Evolutionary conservation across 2,888 invertebrate species (phyloP), one percentile per base, ranked within the genome.

Genomic region (Mesoligia furuncula): DNA sequence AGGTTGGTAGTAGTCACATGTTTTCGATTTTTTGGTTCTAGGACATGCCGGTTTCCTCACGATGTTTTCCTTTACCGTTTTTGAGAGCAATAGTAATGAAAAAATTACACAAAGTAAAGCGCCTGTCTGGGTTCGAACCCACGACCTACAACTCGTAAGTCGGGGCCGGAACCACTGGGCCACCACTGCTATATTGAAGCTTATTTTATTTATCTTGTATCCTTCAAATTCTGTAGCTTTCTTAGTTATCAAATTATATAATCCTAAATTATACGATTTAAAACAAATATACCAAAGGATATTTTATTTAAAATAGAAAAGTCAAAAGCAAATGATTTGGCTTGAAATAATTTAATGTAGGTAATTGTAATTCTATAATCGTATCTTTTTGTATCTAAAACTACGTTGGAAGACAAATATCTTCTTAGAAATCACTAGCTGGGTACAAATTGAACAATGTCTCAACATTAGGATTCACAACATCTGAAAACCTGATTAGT

Each of bases 381-480:
- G 42, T 75, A 31, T 62, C 36, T 72, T 70, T 71, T 62, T 57
- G n/a, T 79, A 73, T 70, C 39, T 31, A 68, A 65, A 69, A 45
- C 36, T 77, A 62, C 64, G 42, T 31, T 51, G 65, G 36, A 66
- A 54, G 54, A 69, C 57, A 57, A 42, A 45, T 77, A 78, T 83
- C 66, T 66, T 83, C 54, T 61, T 31, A 59, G 54, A 20, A 64
- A 69, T 85, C 65, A 45, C 36, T 72, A 51, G 24, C 9, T 79
- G 65, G 20, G 65, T 70, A 75, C 62, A 82, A 81, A 75, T 73
- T 67, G n/a, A 51, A 62, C 73, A 66, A 59, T 62, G 31, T 72
- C 65, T 15, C 57, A 39, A 59, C 71, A 69, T 73, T 75, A 71
- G 27, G 66, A 73, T 64, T 45, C 74, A 51, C 69, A 70, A 66